Conservation (phyloP, 2,113 vertebrate genomes). For the Diadophis punctatus region DNA sequence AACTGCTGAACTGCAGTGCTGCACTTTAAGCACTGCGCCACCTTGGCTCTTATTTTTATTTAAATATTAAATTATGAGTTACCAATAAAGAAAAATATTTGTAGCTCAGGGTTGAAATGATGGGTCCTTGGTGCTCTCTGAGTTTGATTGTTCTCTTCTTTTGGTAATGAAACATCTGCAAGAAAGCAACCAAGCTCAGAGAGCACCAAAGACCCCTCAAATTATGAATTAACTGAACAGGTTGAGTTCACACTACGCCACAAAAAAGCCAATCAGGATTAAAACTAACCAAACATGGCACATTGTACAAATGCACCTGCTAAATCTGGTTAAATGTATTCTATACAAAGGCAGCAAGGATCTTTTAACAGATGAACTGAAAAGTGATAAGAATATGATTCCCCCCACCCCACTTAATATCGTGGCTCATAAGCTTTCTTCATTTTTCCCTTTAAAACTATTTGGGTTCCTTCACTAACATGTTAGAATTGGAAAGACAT, state of each 20-base stretch:
- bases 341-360: background rate
- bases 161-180: background rate
- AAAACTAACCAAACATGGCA: background rate
- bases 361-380: background rate
- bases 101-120: background rate
- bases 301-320: background rate
- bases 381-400: constrained; percentile 40
- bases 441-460: background rate
- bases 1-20: too few species aligned
- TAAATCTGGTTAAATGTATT: background rate
- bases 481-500: constrained; percentile 18
- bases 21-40: too few species aligned
- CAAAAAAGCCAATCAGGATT: background rate
- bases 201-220: background rate
- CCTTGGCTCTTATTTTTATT: too few species aligned
- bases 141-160: background rate
- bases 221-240: background rate
- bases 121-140: background rate
- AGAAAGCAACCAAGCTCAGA: background rate
- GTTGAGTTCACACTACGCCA: background rate
- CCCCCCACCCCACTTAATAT: constrained; percentile 25
- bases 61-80: background rate
- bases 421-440: constrained; percentile 30
- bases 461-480: constrained; percentile 38
- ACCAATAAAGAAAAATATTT: background rate